These are phyloP conservation scores for Drosophila equinoxialis DNA, from an alignment of 1,140 invertebrate genomes.

Conservation along the genomic window DNA sequence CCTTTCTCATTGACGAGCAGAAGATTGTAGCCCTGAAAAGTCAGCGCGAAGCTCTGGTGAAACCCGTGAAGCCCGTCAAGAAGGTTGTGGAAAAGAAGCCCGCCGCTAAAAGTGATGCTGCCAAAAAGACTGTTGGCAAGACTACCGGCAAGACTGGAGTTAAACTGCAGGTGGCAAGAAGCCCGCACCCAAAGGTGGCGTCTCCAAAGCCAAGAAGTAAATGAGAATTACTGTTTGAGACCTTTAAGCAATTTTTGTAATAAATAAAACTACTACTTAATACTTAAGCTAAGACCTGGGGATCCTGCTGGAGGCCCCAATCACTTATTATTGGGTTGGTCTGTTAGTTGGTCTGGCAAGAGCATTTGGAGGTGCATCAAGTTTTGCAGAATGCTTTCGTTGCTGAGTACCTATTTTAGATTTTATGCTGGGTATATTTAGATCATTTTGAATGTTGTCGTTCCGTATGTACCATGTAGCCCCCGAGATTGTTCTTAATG, in stretches of 20 bases:
- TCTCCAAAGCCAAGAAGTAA: slow-evolving; percentile 75
- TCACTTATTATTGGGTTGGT: no score
- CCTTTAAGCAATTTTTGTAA: slow-evolving; percentile 57
- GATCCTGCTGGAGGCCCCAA: no score
- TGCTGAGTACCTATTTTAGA: no score
- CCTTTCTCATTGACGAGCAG: slow-evolving; percentile 98
- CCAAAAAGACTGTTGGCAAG: slow-evolving; percentile 59
- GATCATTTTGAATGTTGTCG: no score
- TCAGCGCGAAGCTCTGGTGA: slow-evolving; percentile 87
- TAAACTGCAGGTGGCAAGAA: slow-evolving; percentile 67
- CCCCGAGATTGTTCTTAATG: no score
- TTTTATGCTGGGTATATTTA: no score
- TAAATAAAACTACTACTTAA: slow-evolving; percentile 60
- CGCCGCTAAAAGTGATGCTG: slow-evolving; percentile 39
- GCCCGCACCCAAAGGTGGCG: slow-evolving; percentile 67
- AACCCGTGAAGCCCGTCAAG: slow-evolving; percentile 55
- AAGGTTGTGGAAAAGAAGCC: slow-evolving; percentile 69
- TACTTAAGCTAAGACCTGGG: no score
- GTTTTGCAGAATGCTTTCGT: no score
- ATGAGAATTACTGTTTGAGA: slow-evolving; percentile 42
- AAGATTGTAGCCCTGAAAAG: slow-evolving; percentile 98
- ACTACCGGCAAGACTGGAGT: slow-evolving; percentile 58
- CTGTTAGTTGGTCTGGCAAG: no score
- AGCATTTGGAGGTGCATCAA: no score
- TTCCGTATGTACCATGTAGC: no score